Conservation (phyloP, 2,113 vertebrate genomes). For the Fregetta grallaria region DNA sequence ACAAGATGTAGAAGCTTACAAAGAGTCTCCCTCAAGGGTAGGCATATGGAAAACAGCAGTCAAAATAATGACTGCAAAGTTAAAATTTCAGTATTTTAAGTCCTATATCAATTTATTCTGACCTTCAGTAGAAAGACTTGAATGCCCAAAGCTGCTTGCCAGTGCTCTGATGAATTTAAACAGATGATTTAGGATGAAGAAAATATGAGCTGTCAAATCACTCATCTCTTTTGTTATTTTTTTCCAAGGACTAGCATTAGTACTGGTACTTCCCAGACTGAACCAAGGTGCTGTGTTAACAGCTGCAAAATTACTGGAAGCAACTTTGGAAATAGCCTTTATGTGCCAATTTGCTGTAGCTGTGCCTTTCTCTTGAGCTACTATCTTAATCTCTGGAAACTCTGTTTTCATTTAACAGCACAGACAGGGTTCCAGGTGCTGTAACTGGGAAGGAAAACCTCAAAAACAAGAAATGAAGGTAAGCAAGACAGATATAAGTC, state of each 20-base stretch:
- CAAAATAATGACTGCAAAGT: neutral
- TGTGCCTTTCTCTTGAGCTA: neutral
- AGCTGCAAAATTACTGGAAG: neutral
- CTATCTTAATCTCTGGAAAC: neutral
- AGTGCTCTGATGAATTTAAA: neutral
- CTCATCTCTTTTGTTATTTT: neutral
- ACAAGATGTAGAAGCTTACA: neutral
- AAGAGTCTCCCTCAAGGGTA: neutral
- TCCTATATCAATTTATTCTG: neutral
- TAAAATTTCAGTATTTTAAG: neutral
- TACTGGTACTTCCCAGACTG: neutral
- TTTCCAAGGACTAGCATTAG: neutral
- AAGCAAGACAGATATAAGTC: neutral
- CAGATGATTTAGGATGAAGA: neutral
- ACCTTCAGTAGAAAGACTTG: neutral
- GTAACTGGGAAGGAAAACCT: neutral
- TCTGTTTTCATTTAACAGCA: neutral
- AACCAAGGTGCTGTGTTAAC: neutral
- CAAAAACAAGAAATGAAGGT: neutral
- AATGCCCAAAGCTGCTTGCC: neutral
- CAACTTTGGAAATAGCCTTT: neutral
- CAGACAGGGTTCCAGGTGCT: neutral
- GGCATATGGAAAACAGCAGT: neutral
- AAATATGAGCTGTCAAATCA: neutral
- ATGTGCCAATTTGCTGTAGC: neutral